Evolutionary conservation across 2,113 vertebrate genomes (phyloP).

Genomic region (Nymphicus hollandicus): DNA sequence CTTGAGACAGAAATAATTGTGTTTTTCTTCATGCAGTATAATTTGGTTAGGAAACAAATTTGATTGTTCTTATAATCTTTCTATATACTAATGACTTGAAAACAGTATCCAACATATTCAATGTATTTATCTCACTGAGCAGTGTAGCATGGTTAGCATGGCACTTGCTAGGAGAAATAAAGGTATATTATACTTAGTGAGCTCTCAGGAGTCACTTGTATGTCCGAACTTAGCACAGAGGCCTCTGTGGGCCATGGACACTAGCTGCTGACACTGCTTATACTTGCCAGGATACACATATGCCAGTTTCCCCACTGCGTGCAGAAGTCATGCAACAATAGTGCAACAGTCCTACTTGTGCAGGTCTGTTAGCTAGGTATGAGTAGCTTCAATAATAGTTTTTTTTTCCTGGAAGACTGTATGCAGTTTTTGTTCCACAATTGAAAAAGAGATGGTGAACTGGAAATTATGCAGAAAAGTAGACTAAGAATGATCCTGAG

Average conservation of each 20-base stretch:
- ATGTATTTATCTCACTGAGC: not conserved
- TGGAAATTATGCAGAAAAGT: not conserved
- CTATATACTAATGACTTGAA: not conserved
- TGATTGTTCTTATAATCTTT: constrained; percentile 33
- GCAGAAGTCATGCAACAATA: not conserved
- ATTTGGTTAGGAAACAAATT: constrained; percentile 21
- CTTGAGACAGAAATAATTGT: constrained; percentile 32
- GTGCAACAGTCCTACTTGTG: no score
- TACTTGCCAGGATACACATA: not conserved
- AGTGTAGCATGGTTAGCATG: not conserved
- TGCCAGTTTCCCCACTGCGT: not conserved
- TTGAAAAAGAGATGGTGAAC: not conserved
- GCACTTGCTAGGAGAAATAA: not conserved
- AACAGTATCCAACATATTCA: not conserved
- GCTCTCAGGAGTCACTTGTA: not conserved
- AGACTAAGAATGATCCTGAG: not conserved
- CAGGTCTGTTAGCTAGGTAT: not conserved
- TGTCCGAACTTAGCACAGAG: not conserved
- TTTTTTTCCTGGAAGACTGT: not conserved
- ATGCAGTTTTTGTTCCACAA: not conserved
- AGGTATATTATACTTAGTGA: not conserved
- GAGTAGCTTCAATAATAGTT: not conserved
- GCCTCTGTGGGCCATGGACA: not conserved
- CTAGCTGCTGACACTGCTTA: not conserved
- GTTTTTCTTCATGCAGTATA: not conserved